Evolutionary conservation across 2,888 invertebrate genomes (phyloP), one percentile per base, ranked within the genome.

Genomic region (Protonemura montana): DNA sequence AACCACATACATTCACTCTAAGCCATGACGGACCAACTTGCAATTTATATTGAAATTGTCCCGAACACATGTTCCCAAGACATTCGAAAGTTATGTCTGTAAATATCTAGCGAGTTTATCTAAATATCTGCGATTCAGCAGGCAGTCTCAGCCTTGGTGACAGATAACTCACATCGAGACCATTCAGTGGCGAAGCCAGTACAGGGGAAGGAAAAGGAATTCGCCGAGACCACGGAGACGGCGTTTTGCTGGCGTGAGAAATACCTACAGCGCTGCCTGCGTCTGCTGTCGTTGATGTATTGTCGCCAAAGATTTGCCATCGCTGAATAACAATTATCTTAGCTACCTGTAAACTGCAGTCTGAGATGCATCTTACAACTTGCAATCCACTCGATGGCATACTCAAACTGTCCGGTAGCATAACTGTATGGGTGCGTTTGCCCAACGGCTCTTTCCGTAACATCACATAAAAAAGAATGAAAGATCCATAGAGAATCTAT

Each of bases 351-450:
- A 78, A 78, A 78, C 78, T 78, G 28, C 78, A 78, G 26, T 3
- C 27, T 28, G 26, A 78, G 78, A 78, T 78, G 78, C 78, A 78
- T 78, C 28, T 78, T 78, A 27, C 78, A 6, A 27, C 77, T 78
- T 7, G 28, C 26, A 35, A 28, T 1, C 26, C 26, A 10, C 78
- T 76, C 76, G 76, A 25, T 76, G 59, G 21, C 59, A 59, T 59
- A 21, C 59, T 16, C 59, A 21, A 10, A 59, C 59, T 21, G 59
- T 1, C 59, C 59, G 21, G 59, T 59, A 59, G 59, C 59, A 41
- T 59, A 21, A 59, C 59, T 59, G 59, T 13, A 59, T 59, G 59
- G 59, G 59, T 1, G 59, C 59, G 59, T 7, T 21, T 21, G 59
- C 59, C 59, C 59, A 21, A 3, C 7, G 59, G 59, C 16, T 21